A percentile compares a stretch with the other conserved stretches of the same genome.
phyloP scores from a whole-genome alignment of 2,888 invertebrate species.

The Helobdella robusta region DNA sequence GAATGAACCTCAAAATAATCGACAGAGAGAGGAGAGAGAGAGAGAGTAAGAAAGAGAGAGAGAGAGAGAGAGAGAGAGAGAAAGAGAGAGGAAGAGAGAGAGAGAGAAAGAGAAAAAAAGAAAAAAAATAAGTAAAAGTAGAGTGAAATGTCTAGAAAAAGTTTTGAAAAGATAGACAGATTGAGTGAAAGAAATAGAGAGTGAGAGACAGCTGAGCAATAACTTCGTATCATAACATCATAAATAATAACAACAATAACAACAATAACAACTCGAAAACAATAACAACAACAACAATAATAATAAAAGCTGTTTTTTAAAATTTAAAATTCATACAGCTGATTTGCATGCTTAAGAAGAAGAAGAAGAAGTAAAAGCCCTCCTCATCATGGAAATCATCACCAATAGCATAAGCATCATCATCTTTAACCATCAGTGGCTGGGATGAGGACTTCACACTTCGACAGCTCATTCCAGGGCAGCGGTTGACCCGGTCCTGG shows the following conservation, averaged over 20 bases:
- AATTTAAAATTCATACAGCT: too few species aligned
- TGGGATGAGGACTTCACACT: not conserved
- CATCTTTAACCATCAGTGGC: not conserved
- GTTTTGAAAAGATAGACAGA: not conserved
- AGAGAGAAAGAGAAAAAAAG: not conserved
- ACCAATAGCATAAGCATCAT: too few species aligned
- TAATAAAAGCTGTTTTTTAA: too few species aligned
- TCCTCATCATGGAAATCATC: too few species aligned
- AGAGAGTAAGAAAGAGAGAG: too few species aligned
- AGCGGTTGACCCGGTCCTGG: constrained; percentile 44
- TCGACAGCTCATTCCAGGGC: constrained; percentile 64
- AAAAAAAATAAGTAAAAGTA: not conserved
- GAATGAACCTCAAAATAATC: not conserved
- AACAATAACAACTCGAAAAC: too few species aligned
- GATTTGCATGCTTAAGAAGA: too few species aligned
- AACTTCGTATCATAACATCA: too few species aligned
- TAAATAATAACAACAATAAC: too few species aligned
- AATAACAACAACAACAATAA: too few species aligned
- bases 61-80: not conserved
- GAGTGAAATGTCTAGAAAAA: not conserved
- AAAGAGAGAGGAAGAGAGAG: not conserved
- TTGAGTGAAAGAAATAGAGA: not conserved
- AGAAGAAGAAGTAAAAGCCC: too few species aligned
- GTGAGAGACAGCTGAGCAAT: too few species aligned
- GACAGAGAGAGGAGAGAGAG: not conserved